These are phyloP conservation scores for Eutolmus rufibarbis DNA, from an alignment of 2,888 invertebrate species.

Conservation along the genomic window DNA sequence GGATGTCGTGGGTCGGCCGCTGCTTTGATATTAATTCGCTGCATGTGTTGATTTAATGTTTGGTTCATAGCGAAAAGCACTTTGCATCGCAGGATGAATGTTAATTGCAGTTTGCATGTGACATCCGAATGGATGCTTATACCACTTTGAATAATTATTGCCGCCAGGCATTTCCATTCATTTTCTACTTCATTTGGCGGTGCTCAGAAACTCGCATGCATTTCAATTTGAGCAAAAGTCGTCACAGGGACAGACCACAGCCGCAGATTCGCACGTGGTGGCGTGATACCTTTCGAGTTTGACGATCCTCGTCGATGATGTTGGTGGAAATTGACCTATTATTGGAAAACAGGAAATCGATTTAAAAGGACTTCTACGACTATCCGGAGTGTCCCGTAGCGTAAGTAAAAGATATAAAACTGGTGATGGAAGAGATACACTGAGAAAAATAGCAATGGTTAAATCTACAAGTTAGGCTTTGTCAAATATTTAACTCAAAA, in stretches of 20 bases:
- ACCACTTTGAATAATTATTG: conserved; percentile 34
- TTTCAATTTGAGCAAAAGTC: not conserved
- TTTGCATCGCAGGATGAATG: conserved; percentile 35
- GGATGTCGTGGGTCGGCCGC: not conserved
- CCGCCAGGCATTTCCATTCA: conserved; percentile 13
- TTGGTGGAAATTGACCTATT: not conserved
- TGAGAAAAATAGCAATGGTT: too few species aligned
- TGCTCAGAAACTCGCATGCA: not conserved
- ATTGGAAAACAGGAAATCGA: not conserved
- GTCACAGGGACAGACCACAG: not conserved
- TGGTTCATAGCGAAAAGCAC: conserved; percentile 28
- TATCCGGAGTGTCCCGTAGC: too few species aligned
- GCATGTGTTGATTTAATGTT: conserved; percentile 35
- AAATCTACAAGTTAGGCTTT: too few species aligned
- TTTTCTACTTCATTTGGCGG: conserved; percentile 21
- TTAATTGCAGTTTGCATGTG: conserved; percentile 32
- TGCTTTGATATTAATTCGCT: conserved; percentile 34
- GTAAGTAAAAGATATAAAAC: too few species aligned
- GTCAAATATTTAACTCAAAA: too few species aligned
- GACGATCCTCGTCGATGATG: not conserved
- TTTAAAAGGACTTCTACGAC: not conserved
- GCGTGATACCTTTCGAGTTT: not conserved
- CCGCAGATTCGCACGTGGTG: not conserved
- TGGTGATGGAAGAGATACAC: too few species aligned
- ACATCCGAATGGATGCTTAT: conserved; percentile 33